Percentiles rank a stretch among this genome's conserved stretches.
Evolutionary conservation across 92 coral and sea anemone genomes (phyloP).

Genomic region (Epizoanthus scotinus): DNA sequence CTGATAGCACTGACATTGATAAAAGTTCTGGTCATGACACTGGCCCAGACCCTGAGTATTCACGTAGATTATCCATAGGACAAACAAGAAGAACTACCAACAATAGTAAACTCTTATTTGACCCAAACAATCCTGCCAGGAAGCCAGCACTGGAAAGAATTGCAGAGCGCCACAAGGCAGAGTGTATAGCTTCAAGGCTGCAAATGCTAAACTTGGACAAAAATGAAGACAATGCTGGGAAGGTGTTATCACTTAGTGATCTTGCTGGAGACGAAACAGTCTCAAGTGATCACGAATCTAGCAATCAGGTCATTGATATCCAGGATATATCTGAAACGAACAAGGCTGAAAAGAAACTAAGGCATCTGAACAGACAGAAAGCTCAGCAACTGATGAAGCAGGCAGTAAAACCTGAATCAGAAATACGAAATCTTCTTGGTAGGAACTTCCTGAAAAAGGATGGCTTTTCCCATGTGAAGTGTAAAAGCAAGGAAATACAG

Average conservation of each 20-base stretch:
- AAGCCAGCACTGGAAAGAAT: constrained; percentile 38
- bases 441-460: constrained; percentile 61
- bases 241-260: constrained; percentile 19
- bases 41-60: constrained; percentile 18
- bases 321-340: constrained; percentile 12
- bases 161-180: constrained; percentile 26
- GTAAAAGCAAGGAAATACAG: constrained; percentile 77
- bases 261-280: constrained; percentile 12
- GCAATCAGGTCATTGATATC: constrained; percentile 6
- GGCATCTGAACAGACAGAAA: constrained; percentile 62
- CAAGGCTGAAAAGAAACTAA: constrained; percentile 65
- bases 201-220: constrained; percentile 32
- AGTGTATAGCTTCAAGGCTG: constrained; percentile 16
- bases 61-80: constrained; percentile 17
- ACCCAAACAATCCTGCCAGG: constrained; percentile 2
- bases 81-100: constrained; percentile 4
- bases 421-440: constrained; percentile 62
- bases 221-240: constrained; percentile 10
- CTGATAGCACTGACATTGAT: constrained; percentile 19
- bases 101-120: constrained; percentile 25
- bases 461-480: constrained; percentile 52
- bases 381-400: constrained; percentile 69
- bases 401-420: constrained; percentile 54
- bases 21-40: neutral
- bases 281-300: neutral